Evolutionary conservation across 2,113 vertebrate genomes (phyloP).

Genomic region (Tor tambroides): DNA sequence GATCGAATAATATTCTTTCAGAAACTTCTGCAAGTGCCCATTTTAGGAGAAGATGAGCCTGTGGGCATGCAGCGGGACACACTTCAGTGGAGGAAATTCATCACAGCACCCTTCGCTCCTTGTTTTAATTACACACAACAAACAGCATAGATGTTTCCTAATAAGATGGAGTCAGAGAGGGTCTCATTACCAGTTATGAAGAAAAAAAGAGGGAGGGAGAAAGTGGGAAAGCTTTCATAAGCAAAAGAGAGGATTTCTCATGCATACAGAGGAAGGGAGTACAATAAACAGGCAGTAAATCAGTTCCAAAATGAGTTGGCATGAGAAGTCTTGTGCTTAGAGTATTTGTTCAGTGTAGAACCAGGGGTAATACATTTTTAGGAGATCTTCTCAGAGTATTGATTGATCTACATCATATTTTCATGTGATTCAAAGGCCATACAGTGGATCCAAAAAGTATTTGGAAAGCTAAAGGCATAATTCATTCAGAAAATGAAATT

Average conservation of each 20-base stretch:
- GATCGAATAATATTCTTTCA: not conserved
- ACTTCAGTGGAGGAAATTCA: conserved; percentile 52
- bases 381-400: not conserved
- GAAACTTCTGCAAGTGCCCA: conserved; percentile 18
- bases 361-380: not conserved
- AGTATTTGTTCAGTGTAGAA: not conserved
- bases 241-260: conserved; percentile 15
- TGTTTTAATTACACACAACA: conserved; percentile 63
- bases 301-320: not conserved
- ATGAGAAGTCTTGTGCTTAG: not conserved
- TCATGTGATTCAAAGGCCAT: not conserved
- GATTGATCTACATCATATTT: not conserved
- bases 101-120: conserved; percentile 35
- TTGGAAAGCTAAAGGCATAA: not conserved
- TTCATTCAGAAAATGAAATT: not conserved
- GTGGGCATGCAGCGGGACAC: conserved; percentile 25
- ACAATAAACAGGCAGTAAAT: conserved; percentile 2
- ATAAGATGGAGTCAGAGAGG: conserved; percentile 58
- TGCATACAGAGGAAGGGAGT: not conserved
- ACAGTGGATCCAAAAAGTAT: not conserved
- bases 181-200: conserved; percentile 52
- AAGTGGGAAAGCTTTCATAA: conserved; percentile 28
- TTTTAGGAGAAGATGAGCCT: conserved; percentile 45
- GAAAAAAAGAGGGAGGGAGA: conserved; percentile 22
- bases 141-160: conserved; percentile 62